These are phyloP conservation scores for Acridotheres tristis DNA, from an alignment of 2,797 vertebrate species.

Conservation along the genomic window DNA sequence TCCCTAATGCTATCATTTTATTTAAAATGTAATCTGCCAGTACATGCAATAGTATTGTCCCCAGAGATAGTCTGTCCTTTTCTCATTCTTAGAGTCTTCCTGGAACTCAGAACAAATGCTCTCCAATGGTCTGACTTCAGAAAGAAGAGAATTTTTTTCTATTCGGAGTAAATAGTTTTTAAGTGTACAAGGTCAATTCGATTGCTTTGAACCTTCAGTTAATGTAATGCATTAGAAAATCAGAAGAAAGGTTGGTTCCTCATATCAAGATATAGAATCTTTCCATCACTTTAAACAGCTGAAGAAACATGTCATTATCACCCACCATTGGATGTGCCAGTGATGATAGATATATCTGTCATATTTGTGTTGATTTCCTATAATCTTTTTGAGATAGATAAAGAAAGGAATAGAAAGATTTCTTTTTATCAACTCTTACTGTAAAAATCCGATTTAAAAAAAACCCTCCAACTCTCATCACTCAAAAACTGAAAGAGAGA, in stretches of 20 bases:
- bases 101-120: background rate
- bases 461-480: fast-evolving
- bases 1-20: background rate
- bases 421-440: background rate
- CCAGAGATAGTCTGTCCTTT: background rate
- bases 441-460: background rate
- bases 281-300: background rate
- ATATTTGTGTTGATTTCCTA: background rate
- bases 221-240: background rate
- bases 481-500: background rate
- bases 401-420: background rate
- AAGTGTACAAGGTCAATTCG: background rate
- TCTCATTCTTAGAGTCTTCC: background rate
- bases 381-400: background rate
- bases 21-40: background rate
- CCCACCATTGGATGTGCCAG: background rate
- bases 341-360: background rate
- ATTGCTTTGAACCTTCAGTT: background rate
- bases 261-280: background rate
- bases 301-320: background rate
- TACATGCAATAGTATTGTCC: background rate
- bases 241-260: background rate
- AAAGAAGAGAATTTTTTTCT: background rate
- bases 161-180: background rate
- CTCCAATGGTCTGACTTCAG: background rate